Evolutionary conservation across 2,888 invertebrate species (phyloP).

Genomic region (Scaptomyza tumidula): DNA sequence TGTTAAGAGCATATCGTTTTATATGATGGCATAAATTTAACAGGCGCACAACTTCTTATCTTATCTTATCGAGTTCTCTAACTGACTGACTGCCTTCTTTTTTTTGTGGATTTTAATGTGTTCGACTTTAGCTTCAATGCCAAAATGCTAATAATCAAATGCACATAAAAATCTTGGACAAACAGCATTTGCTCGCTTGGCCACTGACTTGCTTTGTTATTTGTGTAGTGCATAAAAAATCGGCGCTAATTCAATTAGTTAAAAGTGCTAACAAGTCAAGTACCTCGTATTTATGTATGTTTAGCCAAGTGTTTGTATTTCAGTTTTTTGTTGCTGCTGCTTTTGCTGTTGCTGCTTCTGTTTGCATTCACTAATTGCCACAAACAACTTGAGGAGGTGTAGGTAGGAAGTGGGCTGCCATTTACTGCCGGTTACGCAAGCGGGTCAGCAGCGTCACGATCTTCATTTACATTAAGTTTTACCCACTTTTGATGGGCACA

Average conservation of each 20-base stretch:
- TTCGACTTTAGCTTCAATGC: conserved; percentile 29
- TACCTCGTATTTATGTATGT: conserved; percentile 10
- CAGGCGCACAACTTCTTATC: conserved; percentile 31
- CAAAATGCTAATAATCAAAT: conserved; percentile 57
- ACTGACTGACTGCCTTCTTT: conserved; percentile 10
- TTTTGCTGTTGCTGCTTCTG: conserved; percentile 14
- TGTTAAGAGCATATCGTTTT: conserved; percentile 48
- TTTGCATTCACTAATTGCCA: conserved; percentile 68
- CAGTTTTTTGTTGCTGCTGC: conserved; percentile 16
- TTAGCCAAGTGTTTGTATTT: conserved; percentile 28
- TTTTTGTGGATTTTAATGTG: neutral
- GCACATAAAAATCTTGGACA: conserved; percentile 56
- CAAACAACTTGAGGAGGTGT: conserved; percentile 49
- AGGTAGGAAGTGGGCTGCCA: conserved; percentile 57
- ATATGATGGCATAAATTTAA: conserved; percentile 60
- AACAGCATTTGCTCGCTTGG: conserved; percentile 28
- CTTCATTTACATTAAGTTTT: conserved; percentile 40
- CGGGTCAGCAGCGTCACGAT: conserved; percentile 67
- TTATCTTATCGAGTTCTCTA: conserved; percentile 34
- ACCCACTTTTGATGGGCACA: conserved; percentile 46
- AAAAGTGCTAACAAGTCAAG: conserved; percentile 53
- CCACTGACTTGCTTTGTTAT: neutral
- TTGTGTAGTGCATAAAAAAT: conserved; percentile 37
- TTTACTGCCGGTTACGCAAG: conserved; percentile 60
- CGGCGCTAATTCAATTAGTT: conserved; percentile 73